Evolutionary conservation across 2,888 invertebrate genomes (phyloP).

Genomic region (Dasysyrphus tricinctus): DNA sequence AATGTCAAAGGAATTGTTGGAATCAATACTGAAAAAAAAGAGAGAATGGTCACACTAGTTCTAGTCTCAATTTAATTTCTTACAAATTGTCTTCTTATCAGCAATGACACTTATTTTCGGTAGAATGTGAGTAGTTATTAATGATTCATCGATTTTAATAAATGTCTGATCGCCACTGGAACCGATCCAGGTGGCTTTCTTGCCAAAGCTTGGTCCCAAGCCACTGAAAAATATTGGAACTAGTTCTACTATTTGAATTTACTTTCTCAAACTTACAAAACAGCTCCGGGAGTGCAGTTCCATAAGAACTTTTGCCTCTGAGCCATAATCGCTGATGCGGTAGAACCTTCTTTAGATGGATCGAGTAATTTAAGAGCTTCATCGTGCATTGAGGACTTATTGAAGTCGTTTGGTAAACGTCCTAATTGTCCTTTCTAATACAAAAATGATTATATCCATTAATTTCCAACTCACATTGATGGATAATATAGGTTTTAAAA

Average conservation of each 20-base stretch:
- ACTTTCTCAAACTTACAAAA: slow-evolving; percentile 79
- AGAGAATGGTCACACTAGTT: background rate
- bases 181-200: slow-evolving; percentile 96
- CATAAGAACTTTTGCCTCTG: slow-evolving; percentile 83
- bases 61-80: background rate
- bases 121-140: slow-evolving; percentile 95
- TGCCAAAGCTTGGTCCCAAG: slow-evolving; percentile 92
- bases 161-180: slow-evolving; percentile 99
- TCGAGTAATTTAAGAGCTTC: slow-evolving; percentile 58
- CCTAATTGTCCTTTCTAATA: slow-evolving; percentile 87
- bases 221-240: slow-evolving; percentile 81
- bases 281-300: slow-evolving; percentile 83
- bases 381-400: slow-evolving; percentile 77
- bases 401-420: slow-evolving; percentile 83
- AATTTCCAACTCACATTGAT: too few species aligned
- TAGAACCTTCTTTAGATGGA: slow-evolving; percentile 77
- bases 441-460: too few species aligned
- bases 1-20: slow-evolving; percentile 92
- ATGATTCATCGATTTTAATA: slow-evolving; percentile 94
- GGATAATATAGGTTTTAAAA: too few species aligned
- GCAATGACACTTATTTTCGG: slow-evolving; percentile 95
- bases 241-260: background rate
- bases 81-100: slow-evolving; percentile 92
- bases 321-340: slow-evolving; percentile 78
- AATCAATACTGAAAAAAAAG: slow-evolving; percentile 88